Evolutionary conservation across 2,888 invertebrate species (phyloP).

Genomic region (Lithosia quadra): DNA sequence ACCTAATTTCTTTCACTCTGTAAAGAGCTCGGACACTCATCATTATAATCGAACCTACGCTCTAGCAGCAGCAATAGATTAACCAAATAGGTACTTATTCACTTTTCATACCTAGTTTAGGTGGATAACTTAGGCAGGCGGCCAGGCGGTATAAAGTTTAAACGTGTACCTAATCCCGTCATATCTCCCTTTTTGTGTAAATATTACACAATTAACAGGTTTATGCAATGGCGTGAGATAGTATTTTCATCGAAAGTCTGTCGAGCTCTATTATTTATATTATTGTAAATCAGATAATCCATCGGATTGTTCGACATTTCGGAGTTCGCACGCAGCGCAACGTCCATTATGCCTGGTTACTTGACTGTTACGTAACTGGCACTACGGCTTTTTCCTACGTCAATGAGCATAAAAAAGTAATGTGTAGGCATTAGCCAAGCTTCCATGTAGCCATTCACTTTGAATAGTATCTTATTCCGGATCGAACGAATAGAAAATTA

Average conservation of each 20-base stretch:
- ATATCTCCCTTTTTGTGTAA: neutral
- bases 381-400: constrained; percentile 56
- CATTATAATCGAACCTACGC: too few species aligned
- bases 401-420: constrained; percentile 68
- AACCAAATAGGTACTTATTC: neutral
- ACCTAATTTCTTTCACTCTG: too few species aligned
- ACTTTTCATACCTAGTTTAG: too few species aligned
- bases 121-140: neutral
- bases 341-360: constrained; percentile 47
- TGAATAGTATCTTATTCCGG: constrained; percentile 70
- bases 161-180: neutral
- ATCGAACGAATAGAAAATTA: constrained; percentile 77
- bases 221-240: constrained; percentile 46
- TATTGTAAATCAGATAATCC: constrained; percentile 57
- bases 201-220: constrained; percentile 34
- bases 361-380: constrained; percentile 61
- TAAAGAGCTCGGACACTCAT: too few species aligned
- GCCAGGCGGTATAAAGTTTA: neutral
- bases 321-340: constrained; percentile 56
- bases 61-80: neutral
- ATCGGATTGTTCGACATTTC: constrained; percentile 59
- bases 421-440: constrained; percentile 71
- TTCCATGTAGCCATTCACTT: constrained; percentile 69
- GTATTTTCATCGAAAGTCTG: constrained; percentile 29
- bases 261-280: constrained; percentile 54